Base-by-base conservation (phyloP, 1,140 invertebrate genomes). In the Aphelenchoides fujianensis region DNA sequence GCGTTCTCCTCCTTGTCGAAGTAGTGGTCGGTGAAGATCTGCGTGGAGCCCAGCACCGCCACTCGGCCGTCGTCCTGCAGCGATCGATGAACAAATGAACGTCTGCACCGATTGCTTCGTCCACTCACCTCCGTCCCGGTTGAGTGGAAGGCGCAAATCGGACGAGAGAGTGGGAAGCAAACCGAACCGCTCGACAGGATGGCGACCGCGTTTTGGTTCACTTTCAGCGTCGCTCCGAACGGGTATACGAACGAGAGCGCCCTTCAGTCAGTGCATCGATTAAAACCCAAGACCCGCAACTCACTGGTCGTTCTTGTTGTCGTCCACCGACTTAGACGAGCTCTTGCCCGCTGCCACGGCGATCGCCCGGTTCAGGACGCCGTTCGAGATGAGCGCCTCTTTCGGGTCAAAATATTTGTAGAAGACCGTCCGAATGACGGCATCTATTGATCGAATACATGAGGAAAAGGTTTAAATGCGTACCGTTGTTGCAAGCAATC, bases 361-460 rank as follows among this genome's bases (percentile, higher is more conserved):
- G 34, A 90, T 84, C 1, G 88, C 89, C 76, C 91, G 88, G 83
- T 93, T 94, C 16, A 93, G 86, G 41, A 95, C 89, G 23, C 92
- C 92, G 86, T 92, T 92, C 0, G 89, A 84, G 30, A 99, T 89
- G 55, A 93, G 89, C 81, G 93, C 95, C 86, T 98, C 96, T 85
- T 98, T 99, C 7, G 96, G 96, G 85, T 98, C 94, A 82, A 95
- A 94, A 85, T 95, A 97, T 87, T 97, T 97, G 87, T 93, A 93
- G 82, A 95, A 98, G 79, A 94, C 92, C 23, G 94, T 94, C 64
- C 96, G 88, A 7, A 97, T 90, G 1, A 98, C 92, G 80, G 90
- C 90, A 87, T 98, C 95, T 94, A 54, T 69, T 5, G 5, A n/a
- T 30, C 78, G 3, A 86, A 88, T 77, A 70, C 72, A 77, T 71